These are phyloP conservation scores for Campoplex nolae DNA, from an alignment of 2,888 invertebrate genomes.

Conservation along the genomic window DNA sequence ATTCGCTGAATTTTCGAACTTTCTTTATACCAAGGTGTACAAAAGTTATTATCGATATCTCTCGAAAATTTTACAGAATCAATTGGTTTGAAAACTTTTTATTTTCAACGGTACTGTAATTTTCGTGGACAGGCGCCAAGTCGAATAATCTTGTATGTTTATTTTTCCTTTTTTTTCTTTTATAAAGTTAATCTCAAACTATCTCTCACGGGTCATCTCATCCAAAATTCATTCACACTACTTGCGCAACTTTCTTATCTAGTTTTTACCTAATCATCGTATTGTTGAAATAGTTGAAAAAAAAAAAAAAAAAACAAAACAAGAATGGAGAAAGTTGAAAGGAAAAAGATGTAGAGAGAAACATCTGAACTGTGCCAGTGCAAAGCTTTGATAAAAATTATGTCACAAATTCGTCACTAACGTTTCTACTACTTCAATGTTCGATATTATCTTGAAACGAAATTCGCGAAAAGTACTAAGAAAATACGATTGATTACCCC, in stretches of 20 bases:
- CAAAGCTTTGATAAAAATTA: conserved; percentile 68
- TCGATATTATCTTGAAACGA: conserved; percentile 33
- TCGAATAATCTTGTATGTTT: conserved; percentile 62
- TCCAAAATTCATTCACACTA: conserved; percentile 57
- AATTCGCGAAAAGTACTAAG: background rate
- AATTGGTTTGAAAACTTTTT: conserved; percentile 29
- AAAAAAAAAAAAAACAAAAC: conserved; percentile 12
- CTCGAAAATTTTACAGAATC: conserved; percentile 55
- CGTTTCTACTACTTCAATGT: conserved; percentile 59
- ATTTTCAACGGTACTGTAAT: conserved; percentile 75
- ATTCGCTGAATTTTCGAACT: conserved; percentile 25
- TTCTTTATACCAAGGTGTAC: conserved; percentile 51
- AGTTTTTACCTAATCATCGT: conserved; percentile 64
- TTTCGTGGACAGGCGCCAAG: conserved; percentile 77
- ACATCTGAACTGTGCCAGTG: conserved; percentile 79
- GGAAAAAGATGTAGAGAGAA: conserved; percentile 69
- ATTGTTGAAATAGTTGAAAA: conserved; percentile 57
- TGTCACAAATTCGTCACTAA: conserved; percentile 69
- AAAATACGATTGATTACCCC: background rate
- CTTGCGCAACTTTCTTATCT: conserved; percentile 64
- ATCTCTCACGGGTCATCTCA: conserved; percentile 64
- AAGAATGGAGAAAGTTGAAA: conserved; percentile 42
- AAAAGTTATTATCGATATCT: conserved; percentile 58
- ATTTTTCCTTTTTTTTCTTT: conserved; percentile 39
- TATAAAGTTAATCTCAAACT: conserved; percentile 75